Percentiles rank a stretch among this genome's conserved stretches.
These are phyloP conservation scores for Stenichneumon culpator DNA, from an alignment of 2,888 invertebrate species.

Conservation along the genomic window DNA sequence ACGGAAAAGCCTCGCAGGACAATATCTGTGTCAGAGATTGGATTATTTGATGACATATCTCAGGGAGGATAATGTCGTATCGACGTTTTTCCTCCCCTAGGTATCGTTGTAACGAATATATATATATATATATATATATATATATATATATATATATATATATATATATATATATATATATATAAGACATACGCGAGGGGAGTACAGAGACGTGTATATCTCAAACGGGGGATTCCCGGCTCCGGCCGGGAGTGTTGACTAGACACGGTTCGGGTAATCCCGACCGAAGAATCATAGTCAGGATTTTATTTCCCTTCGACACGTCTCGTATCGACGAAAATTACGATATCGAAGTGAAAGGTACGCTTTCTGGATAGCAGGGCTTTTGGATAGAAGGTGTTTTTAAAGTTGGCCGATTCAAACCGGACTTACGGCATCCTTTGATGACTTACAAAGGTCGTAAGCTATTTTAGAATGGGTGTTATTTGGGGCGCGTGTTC, in stretches of 20 bases:
- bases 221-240: conserved; percentile 52
- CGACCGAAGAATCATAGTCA: conserved; percentile 21
- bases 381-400: no score
- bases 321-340: conserved; percentile 21
- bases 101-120: conserved; percentile 25
- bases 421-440: neutral
- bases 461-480: neutral
- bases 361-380: neutral
- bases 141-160: conserved; percentile 32
- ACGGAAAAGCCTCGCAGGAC: conserved; percentile 41
- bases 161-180: conserved; percentile 29
- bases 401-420: neutral
- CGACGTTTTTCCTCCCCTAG: conserved; percentile 49
- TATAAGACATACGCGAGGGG: neutral
- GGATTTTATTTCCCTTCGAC: conserved; percentile 25
- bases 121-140: conserved; percentile 36
- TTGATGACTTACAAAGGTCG: neutral
- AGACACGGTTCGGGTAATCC: conserved; percentile 29
- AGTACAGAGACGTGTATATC: conserved; percentile 30
- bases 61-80: conserved; percentile 55
- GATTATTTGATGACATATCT: conserved; percentile 63
- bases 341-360: conserved; percentile 28
- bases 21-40: conserved; percentile 59
- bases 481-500: neutral
- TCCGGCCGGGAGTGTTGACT: conserved; percentile 28